Evolutionary conservation across 2,888 invertebrate genomes (phyloP).

Genomic region (Drosophila sordidula): DNA sequence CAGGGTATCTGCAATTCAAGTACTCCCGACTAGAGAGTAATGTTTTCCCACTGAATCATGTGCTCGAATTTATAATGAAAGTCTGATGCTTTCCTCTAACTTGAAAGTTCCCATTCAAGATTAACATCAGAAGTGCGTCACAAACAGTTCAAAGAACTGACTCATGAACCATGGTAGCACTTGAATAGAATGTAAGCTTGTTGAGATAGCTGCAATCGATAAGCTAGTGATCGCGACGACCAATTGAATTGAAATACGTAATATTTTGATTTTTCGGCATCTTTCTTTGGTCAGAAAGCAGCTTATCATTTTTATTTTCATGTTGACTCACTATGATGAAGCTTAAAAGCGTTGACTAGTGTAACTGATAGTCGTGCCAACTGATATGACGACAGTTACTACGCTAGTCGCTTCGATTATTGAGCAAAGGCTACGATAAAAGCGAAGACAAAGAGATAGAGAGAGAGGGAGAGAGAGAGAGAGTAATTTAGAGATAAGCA

Average conservation of each 20-base stretch:
- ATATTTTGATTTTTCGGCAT: no score
- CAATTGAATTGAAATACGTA: no score
- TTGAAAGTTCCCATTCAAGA: slow-evolving; percentile 1
- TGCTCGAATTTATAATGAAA: background rate
- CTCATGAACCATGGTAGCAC: slow-evolving; percentile 28
- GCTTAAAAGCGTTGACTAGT: slow-evolving; percentile 8
- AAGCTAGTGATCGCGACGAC: background rate
- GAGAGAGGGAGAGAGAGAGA: background rate
- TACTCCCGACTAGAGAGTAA: background rate
- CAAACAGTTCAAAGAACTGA: slow-evolving; percentile 25
- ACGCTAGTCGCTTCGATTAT: background rate
- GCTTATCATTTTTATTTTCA: slow-evolving; percentile 8
- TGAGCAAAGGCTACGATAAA: background rate
- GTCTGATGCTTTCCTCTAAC: slow-evolving; percentile 8
- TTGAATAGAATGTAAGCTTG: background rate
- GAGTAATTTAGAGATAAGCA: background rate
- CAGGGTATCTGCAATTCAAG: background rate
- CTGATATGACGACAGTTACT: slow-evolving; percentile 14
- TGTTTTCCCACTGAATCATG: slow-evolving; percentile 41
- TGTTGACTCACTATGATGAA: slow-evolving; percentile 15
- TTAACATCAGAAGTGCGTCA: slow-evolving; percentile 38
- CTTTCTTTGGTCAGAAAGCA: no score
- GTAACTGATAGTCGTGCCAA: slow-evolving; percentile 22
- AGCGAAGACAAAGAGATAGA: background rate
- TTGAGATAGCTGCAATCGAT: slow-evolving; percentile 13